Conservation (phyloP, 2,113 vertebrate genomes). For the Chelonoidis abingdonii region DNA sequence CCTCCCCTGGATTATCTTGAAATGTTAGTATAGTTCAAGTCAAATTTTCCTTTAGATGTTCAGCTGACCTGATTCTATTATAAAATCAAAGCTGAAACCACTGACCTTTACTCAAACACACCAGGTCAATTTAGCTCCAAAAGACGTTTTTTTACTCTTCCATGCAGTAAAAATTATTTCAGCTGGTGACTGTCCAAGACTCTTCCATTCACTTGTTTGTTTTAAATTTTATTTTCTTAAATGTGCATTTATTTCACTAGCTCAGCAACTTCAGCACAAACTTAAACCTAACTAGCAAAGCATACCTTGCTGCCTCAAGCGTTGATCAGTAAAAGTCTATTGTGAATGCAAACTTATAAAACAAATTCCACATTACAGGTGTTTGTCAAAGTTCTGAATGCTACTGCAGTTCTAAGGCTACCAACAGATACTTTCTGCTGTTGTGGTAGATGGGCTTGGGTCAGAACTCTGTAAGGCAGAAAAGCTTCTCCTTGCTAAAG, state of each 20-base stretch:
- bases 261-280: not conserved
- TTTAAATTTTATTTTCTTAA: constrained; percentile 13
- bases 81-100: not conserved
- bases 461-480: not conserved
- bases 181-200: not conserved
- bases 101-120: not conserved
- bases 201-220: not conserved
- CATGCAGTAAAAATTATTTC: not conserved
- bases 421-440: not conserved
- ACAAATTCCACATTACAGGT: not conserved
- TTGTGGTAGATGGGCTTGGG: constrained; percentile 3
- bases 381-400: not conserved
- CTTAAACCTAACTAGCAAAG: not conserved
- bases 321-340: constrained; percentile 6
- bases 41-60: not conserved
- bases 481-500: not conserved
- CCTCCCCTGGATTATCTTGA: not conserved
- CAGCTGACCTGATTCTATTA: not conserved
- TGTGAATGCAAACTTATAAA: not conserved
- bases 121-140: not conserved
- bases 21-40: not conserved
- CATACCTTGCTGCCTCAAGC: not conserved
- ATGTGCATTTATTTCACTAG: not conserved
- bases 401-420: not conserved
- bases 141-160: not conserved